These are phyloP conservation scores for Penaeus indicus DNA, from an alignment of 1,140 invertebrate species.

Conservation along the genomic window DNA sequence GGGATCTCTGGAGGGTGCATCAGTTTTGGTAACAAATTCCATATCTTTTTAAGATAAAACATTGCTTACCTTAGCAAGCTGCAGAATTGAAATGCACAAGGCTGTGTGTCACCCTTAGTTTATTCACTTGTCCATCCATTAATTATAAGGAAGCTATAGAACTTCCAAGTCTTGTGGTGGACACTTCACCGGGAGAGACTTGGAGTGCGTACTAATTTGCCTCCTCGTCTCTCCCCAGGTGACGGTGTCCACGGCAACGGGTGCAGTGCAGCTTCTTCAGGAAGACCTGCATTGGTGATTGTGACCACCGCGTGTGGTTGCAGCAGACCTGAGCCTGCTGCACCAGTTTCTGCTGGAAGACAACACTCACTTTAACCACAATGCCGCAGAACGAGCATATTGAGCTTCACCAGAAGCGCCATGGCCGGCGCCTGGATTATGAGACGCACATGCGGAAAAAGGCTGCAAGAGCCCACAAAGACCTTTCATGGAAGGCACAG, in stretches of 20 bases:
- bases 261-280: no score
- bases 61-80: no score
- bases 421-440: slow-evolving; percentile 96
- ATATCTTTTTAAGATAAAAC: no score
- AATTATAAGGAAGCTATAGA: neutral
- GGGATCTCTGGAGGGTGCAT: no score
- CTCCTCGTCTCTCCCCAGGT: slow-evolving; percentile 55
- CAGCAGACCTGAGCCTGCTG: neutral
- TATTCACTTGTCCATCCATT: neutral
- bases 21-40: no score
- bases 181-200: slow-evolving; percentile 25
- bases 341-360: neutral
- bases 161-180: slow-evolving; percentile 7
- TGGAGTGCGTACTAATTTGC: slow-evolving; percentile 56
- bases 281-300: no score
- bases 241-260: neutral
- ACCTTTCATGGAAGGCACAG: slow-evolving; percentile 89
- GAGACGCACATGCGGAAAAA: slow-evolving; percentile 97
- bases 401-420: slow-evolving; percentile 95
- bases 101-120: no score
- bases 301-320: no score
- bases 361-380: slow-evolving; percentile 67
- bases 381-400: slow-evolving; percentile 99
- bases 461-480: slow-evolving; percentile 92
- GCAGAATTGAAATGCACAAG: no score